Evolutionary conservation across 2,113 vertebrate genomes (phyloP), one percentile per base, ranked within the genome.

Genomic region (Semicossyphus pulcher): DNA sequence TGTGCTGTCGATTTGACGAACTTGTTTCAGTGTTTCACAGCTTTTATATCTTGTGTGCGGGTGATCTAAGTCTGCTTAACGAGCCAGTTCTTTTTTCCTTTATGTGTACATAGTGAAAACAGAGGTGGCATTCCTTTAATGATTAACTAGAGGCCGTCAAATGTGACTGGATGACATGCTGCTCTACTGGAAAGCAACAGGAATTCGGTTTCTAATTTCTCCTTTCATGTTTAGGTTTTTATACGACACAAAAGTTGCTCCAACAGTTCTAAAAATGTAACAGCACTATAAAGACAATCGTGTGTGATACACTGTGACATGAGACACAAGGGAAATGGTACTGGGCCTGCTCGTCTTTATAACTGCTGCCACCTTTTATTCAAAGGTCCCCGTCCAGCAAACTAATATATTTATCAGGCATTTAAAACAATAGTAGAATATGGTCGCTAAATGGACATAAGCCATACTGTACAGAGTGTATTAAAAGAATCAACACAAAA

Each of bases 91-190:
- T 16, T 18, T 10, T 14, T 42, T 31, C 39, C n/a, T n/a, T 9
- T 2, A 2, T 63, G 66, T 76, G 42, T 72, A 49, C 36, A 59
- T 62, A 81, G 62, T 78, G 29, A 83, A 84, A 78, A 10, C 37
- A 69, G 32, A 1, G 16, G 39, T 1, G 21, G 10, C n/a, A 49
- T 28, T 23, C 32, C 21, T 28, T 78, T 51, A 74, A 79, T 81
- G 5, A 48, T 67, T 70, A 64, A 76, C 80, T 52, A 34, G 18
- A 31, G 60, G 12, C 31, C 9, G 31, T 11, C 9, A 11, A 23
- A 14, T 56, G n/a, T 23, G n/a, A 0, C 25, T 26, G 5, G 5
- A 15, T 59, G 20, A 7, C 47, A 15, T 0, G 26, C 37, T 32
- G 51, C 8, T 5, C 6, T 23, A n/a, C 9, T 21, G n/a, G 7